Percentiles rank a stretch among this genome's conserved stretches.
Conservation (phyloP, 2,113 vertebrate genomes). For the Perca flavescens region DNA sequence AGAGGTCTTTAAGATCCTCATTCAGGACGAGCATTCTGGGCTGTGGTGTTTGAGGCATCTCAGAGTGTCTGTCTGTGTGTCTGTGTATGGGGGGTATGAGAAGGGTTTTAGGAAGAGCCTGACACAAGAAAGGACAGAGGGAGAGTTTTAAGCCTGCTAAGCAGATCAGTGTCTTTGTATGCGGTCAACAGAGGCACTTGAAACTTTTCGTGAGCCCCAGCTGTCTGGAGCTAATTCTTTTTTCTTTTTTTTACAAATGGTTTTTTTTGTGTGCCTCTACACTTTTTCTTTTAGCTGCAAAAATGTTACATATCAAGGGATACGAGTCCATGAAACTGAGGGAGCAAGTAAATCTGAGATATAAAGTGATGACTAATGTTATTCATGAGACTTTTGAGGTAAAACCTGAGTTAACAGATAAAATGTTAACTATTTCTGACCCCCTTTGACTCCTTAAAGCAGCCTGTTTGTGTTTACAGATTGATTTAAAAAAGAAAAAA, state of each 20-base stretch:
- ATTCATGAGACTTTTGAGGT: constrained; percentile 12
- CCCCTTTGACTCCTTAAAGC: constrained; percentile 74
- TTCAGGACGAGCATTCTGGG: constrained; percentile 58
- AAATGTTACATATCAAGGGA: constrained; percentile 67
- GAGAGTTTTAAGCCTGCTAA: constrained; percentile 75
- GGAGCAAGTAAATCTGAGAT: constrained; percentile 18
- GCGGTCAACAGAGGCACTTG: constrained; percentile 73
- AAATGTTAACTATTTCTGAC: constrained; percentile 55
- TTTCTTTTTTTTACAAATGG: too few species aligned
- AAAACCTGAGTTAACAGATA: constrained; percentile 19
- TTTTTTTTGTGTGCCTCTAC: constrained; percentile 6
- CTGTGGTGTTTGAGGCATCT: constrained; percentile 56
- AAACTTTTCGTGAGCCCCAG: constrained; percentile 65
- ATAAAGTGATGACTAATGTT: constrained; percentile 1
- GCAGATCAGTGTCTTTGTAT: constrained; percentile 82
- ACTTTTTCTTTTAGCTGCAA: constrained; percentile 25
- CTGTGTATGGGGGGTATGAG: constrained; percentile 41
- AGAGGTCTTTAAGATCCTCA: constrained; percentile 76
- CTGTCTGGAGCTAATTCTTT: constrained; percentile 65
- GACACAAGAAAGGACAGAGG: constrained; percentile 58
- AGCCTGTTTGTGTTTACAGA: constrained; percentile 77
- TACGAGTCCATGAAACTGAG: neutral
- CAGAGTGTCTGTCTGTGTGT: constrained; percentile 36
- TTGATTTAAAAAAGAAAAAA: constrained; percentile 56
- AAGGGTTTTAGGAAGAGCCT: constrained; percentile 59